phyloP scores from a whole-genome alignment of 2,888 invertebrate species.

The Germaria angustata region DNA sequence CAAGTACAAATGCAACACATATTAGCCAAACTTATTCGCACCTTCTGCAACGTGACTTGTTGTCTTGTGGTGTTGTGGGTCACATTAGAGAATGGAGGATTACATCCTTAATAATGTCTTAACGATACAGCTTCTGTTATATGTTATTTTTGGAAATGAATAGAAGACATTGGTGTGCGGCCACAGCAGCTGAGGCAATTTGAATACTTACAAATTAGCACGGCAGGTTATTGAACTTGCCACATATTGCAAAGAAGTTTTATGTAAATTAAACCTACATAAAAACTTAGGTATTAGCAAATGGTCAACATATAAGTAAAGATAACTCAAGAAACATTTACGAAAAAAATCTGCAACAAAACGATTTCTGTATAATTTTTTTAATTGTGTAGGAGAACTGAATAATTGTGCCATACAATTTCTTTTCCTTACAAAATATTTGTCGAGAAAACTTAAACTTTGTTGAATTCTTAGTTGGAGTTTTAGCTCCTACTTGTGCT shows the following conservation, averaged over 20 bases:
- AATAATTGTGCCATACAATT: background rate
- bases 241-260: background rate
- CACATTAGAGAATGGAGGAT: slow-evolving; percentile 42
- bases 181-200: no score
- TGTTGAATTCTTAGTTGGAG: background rate
- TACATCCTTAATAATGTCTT: slow-evolving; percentile 34
- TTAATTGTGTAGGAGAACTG: slow-evolving; percentile 34
- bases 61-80: slow-evolving; percentile 53
- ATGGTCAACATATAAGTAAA: slow-evolving; percentile 41
- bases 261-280: no score
- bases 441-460: slow-evolving; percentile 16
- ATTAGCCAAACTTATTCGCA: slow-evolving; percentile 58
- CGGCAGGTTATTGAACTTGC: slow-evolving; percentile 55
- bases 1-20: slow-evolving; percentile 6
- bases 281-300: no score
- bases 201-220: slow-evolving; percentile 23
- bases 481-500: background rate
- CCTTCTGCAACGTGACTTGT: slow-evolving; percentile 59
- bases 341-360: no score
- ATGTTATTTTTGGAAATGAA: background rate
- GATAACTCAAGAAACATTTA: no score
- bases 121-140: background rate
- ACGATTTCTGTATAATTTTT: background rate
- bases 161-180: slow-evolving; percentile 19
- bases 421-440: slow-evolving; percentile 3